Evolutionary conservation across 2,113 vertebrate genomes (phyloP).

Genomic region (Oriolus oriolus): DNA sequence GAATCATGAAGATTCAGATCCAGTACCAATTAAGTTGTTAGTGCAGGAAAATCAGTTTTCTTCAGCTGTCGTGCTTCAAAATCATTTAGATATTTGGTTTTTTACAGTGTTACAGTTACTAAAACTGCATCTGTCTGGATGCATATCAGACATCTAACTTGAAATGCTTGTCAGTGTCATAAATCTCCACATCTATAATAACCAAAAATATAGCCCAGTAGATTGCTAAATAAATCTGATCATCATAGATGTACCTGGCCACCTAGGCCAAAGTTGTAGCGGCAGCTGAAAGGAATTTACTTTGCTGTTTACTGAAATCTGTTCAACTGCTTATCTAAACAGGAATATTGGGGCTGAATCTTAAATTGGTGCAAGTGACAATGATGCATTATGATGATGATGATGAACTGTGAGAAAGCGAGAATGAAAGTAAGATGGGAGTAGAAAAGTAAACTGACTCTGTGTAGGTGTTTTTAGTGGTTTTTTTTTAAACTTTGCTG

Average conservation of each 20-base stretch:
- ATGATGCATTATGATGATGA: background rate
- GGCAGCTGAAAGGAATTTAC: background rate
- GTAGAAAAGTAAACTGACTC: background rate
- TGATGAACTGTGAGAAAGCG: background rate
- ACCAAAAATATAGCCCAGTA: fast-evolving
- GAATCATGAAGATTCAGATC: background rate
- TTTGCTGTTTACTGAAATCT: background rate
- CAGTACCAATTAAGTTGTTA: background rate
- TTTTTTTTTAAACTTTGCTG: background rate
- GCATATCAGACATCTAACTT: background rate
- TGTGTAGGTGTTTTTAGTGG: background rate
- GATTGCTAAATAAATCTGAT: background rate
- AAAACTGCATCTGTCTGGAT: background rate
- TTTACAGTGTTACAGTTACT: background rate
- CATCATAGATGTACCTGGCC: background rate
- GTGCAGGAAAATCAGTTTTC: background rate
- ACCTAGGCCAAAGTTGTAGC: background rate
- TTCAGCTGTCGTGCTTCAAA: background rate
- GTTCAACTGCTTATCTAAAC: background rate
- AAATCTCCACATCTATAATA: background rate
- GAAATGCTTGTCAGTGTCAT: background rate
- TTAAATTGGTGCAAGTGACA: background rate
- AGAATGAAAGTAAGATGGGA: background rate
- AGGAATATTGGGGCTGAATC: background rate
- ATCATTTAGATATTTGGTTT: background rate